Evolutionary conservation across 2,113 vertebrate species (phyloP).

Genomic region (Myiozetetes cayanensis): DNA sequence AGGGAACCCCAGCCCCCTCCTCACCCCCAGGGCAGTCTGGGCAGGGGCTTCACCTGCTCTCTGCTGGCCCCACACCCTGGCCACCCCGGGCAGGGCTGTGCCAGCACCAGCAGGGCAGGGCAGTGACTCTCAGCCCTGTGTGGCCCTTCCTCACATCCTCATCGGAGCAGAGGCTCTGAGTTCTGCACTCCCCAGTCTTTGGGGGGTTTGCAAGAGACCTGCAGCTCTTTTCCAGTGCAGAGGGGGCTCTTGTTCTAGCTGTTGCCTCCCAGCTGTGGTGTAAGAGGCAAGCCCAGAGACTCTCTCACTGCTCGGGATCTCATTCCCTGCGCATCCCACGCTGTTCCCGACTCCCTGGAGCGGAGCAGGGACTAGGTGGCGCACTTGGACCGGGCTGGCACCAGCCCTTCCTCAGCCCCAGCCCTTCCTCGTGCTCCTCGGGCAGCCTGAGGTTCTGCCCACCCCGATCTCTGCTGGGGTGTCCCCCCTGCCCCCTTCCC

Average conservation of each 20-base stretch:
- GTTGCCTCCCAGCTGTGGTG: neutral
- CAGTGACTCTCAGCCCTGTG: neutral
- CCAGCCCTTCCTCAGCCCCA: neutral
- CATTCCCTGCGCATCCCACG: neutral
- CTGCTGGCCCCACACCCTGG: neutral
- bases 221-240: neutral
- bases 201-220: neutral
- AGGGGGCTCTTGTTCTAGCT: neutral
- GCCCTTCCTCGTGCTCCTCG: neutral
- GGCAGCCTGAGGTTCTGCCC: neutral
- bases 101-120: neutral
- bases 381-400: neutral
- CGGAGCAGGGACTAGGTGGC: constrained; percentile 15
- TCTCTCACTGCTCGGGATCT: neutral
- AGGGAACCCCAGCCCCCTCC: neutral
- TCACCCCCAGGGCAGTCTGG: neutral
- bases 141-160: neutral
- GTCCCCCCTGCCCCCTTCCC: neutral
- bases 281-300: neutral
- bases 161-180: neutral
- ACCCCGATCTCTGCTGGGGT: neutral
- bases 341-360: fast-evolving
- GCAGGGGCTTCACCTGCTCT: neutral
- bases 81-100: neutral
- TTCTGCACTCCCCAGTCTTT: fast-evolving